Evolutionary conservation across 2,888 invertebrate species (phyloP).

Genomic region (Ptilodon capucinus): DNA sequence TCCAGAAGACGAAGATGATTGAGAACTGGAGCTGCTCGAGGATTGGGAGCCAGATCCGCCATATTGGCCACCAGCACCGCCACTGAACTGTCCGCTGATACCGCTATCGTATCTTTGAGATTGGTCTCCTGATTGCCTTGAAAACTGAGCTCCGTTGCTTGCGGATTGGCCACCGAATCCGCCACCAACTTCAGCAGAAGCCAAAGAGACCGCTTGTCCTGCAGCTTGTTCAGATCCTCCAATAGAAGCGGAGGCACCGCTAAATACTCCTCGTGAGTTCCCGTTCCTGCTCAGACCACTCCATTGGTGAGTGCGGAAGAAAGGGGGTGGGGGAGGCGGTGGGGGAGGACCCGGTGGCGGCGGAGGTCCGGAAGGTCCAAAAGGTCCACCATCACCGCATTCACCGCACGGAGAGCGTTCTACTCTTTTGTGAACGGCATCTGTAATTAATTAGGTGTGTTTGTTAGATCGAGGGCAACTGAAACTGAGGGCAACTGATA

Average conservation of each 20-base stretch:
- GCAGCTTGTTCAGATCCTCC: conserved; percentile 27
- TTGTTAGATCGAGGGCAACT: too few species aligned
- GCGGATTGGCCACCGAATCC: not conserved
- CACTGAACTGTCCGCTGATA: not conserved
- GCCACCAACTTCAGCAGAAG: conserved; percentile 22
- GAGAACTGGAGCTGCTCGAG: conserved; percentile 12
- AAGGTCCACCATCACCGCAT: conserved; percentile 14
- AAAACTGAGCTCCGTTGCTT: not conserved
- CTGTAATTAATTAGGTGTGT: conserved; percentile 7
- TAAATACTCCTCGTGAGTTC: conserved; percentile 51
- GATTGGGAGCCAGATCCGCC: conserved; percentile 12
- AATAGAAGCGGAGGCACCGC: conserved; percentile 40
- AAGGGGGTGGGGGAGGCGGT: conserved; percentile 5
- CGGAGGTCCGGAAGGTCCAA: conserved; percentile 4
- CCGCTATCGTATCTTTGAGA: conserved; percentile 1
- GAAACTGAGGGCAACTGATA: too few species aligned
- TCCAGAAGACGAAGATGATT: conserved; percentile 5
- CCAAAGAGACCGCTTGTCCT: conserved; percentile 52
- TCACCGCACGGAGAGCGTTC: conserved; percentile 25
- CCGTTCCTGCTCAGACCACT: conserved; percentile 53
- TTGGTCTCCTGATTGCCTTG: conserved; percentile 5
- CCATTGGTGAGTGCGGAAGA: conserved; percentile 59
- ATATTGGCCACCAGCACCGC: conserved; percentile 2
- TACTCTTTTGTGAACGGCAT: conserved; percentile 11
- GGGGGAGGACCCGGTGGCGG: conserved; percentile 14